Base-by-base conservation (phyloP, 2,888 invertebrate genomes). In the Peribatodes rhomboidaria region DNA sequence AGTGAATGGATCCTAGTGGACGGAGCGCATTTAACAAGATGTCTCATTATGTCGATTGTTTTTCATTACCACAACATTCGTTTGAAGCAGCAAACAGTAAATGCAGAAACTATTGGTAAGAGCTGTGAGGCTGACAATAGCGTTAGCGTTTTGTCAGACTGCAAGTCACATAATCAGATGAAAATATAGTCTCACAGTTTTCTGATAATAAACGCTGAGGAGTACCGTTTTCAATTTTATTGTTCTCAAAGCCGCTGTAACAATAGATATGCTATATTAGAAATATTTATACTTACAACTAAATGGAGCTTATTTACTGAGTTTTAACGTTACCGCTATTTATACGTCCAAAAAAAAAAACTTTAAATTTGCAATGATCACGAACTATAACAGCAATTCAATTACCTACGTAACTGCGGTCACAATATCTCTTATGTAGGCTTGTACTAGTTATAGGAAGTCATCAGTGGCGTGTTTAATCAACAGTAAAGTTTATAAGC, bases 381-480 rank as follows among this genome's bases (percentile, higher is more conserved):
- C 6, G 6, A 27, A 27, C 27, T 27, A 27, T 2, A 27, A 27
- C 27, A 27, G 6, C 6, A 4, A 27, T 27, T 27, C 27, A 27
- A 27, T 27, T 27, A 6, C 27, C 27, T 27, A 27, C n/a, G n/a
- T n/a, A n/a, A 27, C 2, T 27, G 6, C 6, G 27, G 27, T 6
- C 27, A 27, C 27, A 27, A 27, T 27, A 27, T 27, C 27, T 27
- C 27, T 4, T 27, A 27, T 4, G n/a, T 31, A 49, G 4, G 16
- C 22, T 37, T 16, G 20, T 18, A 27, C 16, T 42, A 14, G 10
- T 35, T 1, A 16, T 10, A 37, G 50, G 16, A 56, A 62, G 33
- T n/a, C 49, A 56, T 44, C 20, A 49, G 7, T 13, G 18, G 42
- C 35, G 14, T 64, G 59, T 64, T 59, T 54, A 55, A 49, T 64